These are phyloP conservation scores for Masticophis lateralis DNA, from an alignment of 2,797 vertebrate species.

Conservation along the genomic window DNA sequence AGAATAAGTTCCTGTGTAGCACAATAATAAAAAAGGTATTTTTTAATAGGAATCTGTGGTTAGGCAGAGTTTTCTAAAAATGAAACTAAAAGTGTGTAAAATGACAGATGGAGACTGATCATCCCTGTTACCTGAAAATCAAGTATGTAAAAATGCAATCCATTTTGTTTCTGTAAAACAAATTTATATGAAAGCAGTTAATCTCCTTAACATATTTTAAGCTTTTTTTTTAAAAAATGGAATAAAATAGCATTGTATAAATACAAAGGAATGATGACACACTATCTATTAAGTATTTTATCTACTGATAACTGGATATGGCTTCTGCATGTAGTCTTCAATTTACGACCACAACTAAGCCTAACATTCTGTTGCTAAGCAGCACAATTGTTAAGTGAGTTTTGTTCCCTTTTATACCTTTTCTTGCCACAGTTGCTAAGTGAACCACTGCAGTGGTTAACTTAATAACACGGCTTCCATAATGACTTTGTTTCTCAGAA, in stretches of 20 bases:
- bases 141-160: neutral
- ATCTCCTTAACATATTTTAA: neutral
- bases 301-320: neutral
- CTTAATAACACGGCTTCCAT: neutral
- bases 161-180: neutral
- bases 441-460: neutral
- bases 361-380: neutral
- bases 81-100: constrained; percentile 5
- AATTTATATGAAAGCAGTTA: neutral
- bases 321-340: neutral
- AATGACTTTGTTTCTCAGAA: neutral
- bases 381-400: neutral
- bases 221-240: neutral
- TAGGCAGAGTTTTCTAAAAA: neutral
- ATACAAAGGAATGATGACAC: neutral
- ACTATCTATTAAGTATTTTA: neutral
- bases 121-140: neutral
- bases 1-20: constrained; percentile 17
- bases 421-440: neutral
- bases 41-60: constrained; percentile 12
- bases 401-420: neutral
- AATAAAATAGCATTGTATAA: neutral
- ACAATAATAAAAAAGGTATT: neutral
- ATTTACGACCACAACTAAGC: neutral
- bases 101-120: neutral